phyloP scores from a whole-genome alignment of 2,797 vertebrate genomes.

The Leptodactylus fallax region DNA sequence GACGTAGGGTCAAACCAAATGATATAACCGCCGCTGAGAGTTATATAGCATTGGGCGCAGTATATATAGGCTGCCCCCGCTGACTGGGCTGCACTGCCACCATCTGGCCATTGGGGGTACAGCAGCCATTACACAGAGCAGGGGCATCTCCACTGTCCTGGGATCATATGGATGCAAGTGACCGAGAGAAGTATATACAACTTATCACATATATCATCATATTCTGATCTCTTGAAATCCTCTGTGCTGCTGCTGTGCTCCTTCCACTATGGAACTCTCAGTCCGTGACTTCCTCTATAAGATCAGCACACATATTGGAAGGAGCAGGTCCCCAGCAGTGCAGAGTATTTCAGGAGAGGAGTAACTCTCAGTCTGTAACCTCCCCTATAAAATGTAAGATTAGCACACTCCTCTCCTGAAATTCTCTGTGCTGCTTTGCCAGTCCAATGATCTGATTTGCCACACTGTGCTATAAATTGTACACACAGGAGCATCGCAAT shows the following conservation, averaged over 20 bases:
- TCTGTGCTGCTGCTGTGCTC: background rate
- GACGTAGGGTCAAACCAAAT: conserved; percentile 12
- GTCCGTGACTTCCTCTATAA: no score
- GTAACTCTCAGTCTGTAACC: no score
- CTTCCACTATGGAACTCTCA: no score
- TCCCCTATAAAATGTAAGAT: no score
- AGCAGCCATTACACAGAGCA: background rate
- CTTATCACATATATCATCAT: background rate
- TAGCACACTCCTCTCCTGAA: background rate
- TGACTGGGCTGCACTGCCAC: conserved; percentile 75
- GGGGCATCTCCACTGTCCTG: background rate
- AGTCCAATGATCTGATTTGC: no score
- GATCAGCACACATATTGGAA: no score
- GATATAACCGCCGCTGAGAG: conserved; percentile 5
- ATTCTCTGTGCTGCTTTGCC: background rate
- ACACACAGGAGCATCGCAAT: no score
- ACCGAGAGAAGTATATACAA: background rate
- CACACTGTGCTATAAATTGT: no score
- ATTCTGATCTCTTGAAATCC: background rate
- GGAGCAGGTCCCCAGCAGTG: no score
- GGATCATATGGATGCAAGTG: background rate
- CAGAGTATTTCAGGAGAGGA: no score
- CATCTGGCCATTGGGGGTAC: conserved; percentile 66
- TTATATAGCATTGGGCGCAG: background rate
- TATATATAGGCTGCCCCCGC: background rate